Conservation (phyloP, 2,888 invertebrate genomes). For the Agrochola lota region DNA sequence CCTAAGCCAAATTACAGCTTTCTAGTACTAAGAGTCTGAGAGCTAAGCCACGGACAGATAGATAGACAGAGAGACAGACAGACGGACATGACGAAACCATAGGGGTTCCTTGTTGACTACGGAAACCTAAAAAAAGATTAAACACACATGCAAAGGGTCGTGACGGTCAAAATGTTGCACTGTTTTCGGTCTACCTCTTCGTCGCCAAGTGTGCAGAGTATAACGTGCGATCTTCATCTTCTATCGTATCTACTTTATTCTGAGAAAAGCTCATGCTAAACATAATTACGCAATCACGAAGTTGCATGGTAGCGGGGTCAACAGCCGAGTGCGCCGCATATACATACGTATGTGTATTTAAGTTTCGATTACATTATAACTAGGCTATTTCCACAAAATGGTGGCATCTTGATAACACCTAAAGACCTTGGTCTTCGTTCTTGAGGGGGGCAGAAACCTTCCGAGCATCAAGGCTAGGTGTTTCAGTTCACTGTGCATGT, state of each 20-base stretch:
- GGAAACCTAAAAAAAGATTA: no score
- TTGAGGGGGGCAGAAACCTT: conserved; percentile 21
- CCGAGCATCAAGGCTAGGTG: conserved; percentile 12
- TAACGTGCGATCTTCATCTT: not conserved
- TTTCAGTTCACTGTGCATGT: conserved; percentile 6
- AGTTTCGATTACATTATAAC: not conserved
- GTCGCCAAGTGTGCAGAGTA: not conserved
- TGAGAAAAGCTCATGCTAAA: not conserved
- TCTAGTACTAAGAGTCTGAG: no score
- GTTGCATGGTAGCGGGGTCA: not conserved
- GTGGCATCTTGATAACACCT: not conserved
- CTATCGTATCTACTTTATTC: not conserved
- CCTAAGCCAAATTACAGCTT: no score
- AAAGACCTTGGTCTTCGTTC: conserved; percentile 18
- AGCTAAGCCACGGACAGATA: no score
- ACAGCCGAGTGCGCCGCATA: not conserved
- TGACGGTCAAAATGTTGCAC: no score
- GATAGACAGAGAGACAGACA: no score
- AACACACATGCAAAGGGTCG: not conserved
- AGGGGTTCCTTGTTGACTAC: no score
- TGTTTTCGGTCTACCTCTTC: not conserved
- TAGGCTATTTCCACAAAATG: not conserved
- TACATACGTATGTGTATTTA: not conserved
- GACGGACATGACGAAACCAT: no score
- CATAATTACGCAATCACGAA: not conserved